These are phyloP conservation scores for Xiphophorus couchianus DNA, from an alignment of 2,113 vertebrate genomes.

Conservation along the genomic window DNA sequence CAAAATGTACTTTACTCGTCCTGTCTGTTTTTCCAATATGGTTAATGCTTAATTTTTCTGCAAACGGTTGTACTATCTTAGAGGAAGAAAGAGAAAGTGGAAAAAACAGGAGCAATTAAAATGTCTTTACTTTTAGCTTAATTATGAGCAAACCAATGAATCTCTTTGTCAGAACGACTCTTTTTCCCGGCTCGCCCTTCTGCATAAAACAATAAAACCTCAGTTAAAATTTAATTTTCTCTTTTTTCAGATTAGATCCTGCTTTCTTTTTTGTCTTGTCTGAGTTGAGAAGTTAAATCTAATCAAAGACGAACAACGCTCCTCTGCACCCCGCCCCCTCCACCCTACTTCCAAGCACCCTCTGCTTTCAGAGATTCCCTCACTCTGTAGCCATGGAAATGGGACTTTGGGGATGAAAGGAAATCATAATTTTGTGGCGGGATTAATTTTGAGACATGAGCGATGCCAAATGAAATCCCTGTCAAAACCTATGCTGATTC, in stretches of 20 bases:
- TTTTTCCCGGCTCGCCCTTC: constrained; percentile 40
- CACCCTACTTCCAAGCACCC: constrained; percentile 41
- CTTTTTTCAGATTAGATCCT: constrained; percentile 78
- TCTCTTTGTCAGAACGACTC: constrained; percentile 70
- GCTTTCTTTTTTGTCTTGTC: constrained; percentile 55
- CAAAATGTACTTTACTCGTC: constrained; percentile 51
- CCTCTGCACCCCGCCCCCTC: constrained; percentile 7
- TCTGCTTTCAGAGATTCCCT: constrained; percentile 57
- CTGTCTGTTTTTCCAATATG: constrained; percentile 51
- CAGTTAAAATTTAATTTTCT: constrained; percentile 73
- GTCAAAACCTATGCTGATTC: constrained; percentile 79
- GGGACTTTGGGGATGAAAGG: constrained; percentile 80
- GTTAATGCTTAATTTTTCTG: constrained; percentile 57
- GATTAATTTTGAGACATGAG: constrained; percentile 85
- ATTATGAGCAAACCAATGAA: constrained; percentile 74
- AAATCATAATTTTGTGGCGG: constrained; percentile 79
- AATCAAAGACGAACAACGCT: constrained; percentile 72
- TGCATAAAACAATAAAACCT: constrained; percentile 74
- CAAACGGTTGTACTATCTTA: constrained; percentile 50
- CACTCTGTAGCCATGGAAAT: constrained; percentile 79
- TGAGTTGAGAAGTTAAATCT: constrained; percentile 73
- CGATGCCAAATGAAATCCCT: constrained; percentile 80
- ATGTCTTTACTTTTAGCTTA: constrained; percentile 77
- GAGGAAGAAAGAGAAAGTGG: constrained; percentile 25
- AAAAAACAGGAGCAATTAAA: constrained; percentile 75